phyloP scores from a whole-genome alignment of 2,113 vertebrate genomes.

The Canis aureus region DNA sequence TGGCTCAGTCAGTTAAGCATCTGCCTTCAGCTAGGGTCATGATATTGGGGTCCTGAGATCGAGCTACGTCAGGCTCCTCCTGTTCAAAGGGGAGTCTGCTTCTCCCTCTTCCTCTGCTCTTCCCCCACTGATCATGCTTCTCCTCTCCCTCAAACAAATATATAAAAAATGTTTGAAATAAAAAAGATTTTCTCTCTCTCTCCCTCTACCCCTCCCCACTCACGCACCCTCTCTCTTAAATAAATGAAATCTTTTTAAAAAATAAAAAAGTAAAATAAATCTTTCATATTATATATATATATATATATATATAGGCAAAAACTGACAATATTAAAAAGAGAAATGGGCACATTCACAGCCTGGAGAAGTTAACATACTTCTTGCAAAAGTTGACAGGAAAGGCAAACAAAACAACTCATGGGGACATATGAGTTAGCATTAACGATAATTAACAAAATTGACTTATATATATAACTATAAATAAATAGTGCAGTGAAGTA shows the following conservation, averaged over 20 bases:
- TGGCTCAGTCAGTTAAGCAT: too few species aligned
- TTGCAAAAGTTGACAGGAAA: conserved; percentile 34
- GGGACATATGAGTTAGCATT: background rate
- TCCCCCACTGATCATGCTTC: too few species aligned
- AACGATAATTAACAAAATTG: background rate
- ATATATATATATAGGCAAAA: background rate
- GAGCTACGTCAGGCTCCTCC: too few species aligned
- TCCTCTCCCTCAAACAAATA: too few species aligned
- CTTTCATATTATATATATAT: background rate
- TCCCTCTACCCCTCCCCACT: background rate
- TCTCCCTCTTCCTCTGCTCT: too few species aligned
- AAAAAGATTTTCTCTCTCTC: background rate
- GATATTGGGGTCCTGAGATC: too few species aligned
- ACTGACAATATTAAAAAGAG: background rate
- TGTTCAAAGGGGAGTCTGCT: too few species aligned
- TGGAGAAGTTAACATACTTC: background rate
- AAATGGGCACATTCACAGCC: background rate
- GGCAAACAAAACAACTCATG: background rate
- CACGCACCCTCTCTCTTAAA: background rate
- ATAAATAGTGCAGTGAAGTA: background rate
- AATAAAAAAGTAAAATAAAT: background rate
- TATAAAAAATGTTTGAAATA: too few species aligned
- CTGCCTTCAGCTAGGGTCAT: too few species aligned
- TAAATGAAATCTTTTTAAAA: background rate
- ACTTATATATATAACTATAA: background rate